Base-by-base conservation (phyloP, 2,888 invertebrate genomes). In the Sphinx pinastri region DNA sequence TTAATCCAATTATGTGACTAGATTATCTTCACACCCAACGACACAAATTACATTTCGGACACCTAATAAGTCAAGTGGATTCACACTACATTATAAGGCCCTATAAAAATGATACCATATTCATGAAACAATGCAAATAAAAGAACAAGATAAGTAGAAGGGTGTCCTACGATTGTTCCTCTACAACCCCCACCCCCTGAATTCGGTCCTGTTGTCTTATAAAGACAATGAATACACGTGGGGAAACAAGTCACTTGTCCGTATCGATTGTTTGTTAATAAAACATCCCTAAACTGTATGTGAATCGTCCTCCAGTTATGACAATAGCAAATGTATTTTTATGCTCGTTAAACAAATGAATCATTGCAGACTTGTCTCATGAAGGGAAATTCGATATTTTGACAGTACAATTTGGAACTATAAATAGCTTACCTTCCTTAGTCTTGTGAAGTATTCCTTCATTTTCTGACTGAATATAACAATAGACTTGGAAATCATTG, bases 201-300 rank as follows among this genome's bases (percentile, higher is more conserved):
- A 16, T 63, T 19, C 13, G 19, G 13, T 13, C 63, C 47, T 63
- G 63, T 19, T 13, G 57, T 25, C 2, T 49, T 19, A 45, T 16
- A 13, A 49, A 63, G 71, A 72, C 72, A 71, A 57, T 59, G 71
- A 68, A 77, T 71, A 74, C 75, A 76, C 76, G 72, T 72, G 70
- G 68, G 70, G 70, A 74, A 74, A 75, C 76, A 73, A 70, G 63
- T 52, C 71, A 67, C 38, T 70, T 58, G 68, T 58, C 47, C 51
- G 68, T 51, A 59, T 51, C 52, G 38, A 70, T 71, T 72, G 74
- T 71, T 74, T 74, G 70, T 74, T 68, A 71, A 75, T 73, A 69
- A 68, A 55, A 47, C 55, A 57, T 69, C 69, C 69, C 70, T 70
- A 69, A 66, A 49, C 19, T 47, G 55, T 57, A 57, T 60, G 66